phyloP scores from a whole-genome alignment of 2,113 vertebrate genomes.

The Caretta caretta region DNA sequence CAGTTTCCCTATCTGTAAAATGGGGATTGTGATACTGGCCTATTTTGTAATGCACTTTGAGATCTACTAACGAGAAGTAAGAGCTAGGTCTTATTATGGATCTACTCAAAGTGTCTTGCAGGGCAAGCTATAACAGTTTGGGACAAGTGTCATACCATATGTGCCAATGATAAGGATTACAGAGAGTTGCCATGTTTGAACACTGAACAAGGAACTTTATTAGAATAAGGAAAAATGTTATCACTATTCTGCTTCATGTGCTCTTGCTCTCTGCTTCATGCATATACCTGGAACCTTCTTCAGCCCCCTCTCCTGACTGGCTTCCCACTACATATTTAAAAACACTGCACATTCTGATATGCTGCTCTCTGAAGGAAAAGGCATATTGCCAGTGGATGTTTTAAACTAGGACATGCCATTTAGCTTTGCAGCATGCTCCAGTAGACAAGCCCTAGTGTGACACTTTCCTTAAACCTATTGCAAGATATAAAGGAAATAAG shows the following conservation, averaged over 20 bases:
- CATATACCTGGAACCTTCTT: not conserved
- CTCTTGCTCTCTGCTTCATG: not conserved
- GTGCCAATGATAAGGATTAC: not conserved
- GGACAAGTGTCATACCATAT: not conserved
- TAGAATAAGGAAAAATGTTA: not conserved
- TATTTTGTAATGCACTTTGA: not conserved
- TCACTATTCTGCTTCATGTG: not conserved
- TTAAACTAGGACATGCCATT: not conserved
- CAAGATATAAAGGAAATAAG: not conserved
- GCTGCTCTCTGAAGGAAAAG: not conserved
- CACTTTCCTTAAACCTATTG: not conserved
- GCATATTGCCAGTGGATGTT: not conserved
- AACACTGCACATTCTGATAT: not conserved
- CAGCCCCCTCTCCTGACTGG: not conserved
- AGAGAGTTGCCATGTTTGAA: not conserved
- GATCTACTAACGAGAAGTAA: not conserved
- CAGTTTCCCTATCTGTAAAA: not conserved
- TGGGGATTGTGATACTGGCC: not conserved
- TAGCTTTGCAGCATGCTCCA: not conserved
- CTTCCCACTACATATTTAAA: not conserved
- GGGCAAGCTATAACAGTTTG: constrained; percentile 9
- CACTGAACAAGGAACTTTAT: not conserved
- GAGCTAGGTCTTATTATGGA: not conserved
- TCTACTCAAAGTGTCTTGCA: not conserved
- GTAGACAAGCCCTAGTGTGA: not conserved